Evolutionary conservation across 1,140 invertebrate species (phyloP).

Genomic region (Apis mellifera): Amel_HAv3.1 CM009943.2:3893501-3894000

Average conservation of each 20-base stretch:
- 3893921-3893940: slow-evolving; percentile 65
- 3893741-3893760: slow-evolving; percentile 39
- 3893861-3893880: slow-evolving; percentile 59
- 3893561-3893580: too few relatives aligned
- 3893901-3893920: slow-evolving; percentile 51
- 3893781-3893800: slow-evolving; percentile 30
- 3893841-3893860: slow-evolving; percentile 58
- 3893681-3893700: background rate
- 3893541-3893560: too few relatives aligned
- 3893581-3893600: too few relatives aligned
- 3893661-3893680: background rate
- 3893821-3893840: slow-evolving; percentile 54
- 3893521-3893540: too few relatives aligned
- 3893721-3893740: background rate
- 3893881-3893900: slow-evolving; percentile 30
- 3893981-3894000: background rate
- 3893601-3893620: too few relatives aligned
- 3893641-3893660: background rate
- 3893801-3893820: background rate
- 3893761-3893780: slow-evolving; percentile 34
- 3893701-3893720: slow-evolving; percentile 41
- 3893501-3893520: too few relatives aligned
- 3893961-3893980: background rate
- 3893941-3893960: slow-evolving; percentile 47
- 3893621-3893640: too few relatives aligned